Evolutionary conservation across 2,888 invertebrate genomes (phyloP).

Genomic region (Nasonia oneida): DNA sequence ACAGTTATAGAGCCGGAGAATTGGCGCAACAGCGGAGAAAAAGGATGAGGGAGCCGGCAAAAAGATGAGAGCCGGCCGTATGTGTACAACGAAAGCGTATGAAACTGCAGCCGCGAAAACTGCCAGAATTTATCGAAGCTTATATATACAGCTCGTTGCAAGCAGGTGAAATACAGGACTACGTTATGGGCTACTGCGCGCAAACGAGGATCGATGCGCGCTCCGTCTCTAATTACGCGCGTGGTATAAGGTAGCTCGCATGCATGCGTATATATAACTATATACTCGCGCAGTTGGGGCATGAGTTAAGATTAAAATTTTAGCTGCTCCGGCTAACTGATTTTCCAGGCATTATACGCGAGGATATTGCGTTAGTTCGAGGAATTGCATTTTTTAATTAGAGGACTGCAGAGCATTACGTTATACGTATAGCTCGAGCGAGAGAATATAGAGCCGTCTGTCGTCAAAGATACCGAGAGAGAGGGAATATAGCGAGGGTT

Average conservation of each 20-base stretch:
- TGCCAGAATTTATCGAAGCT: conserved; percentile 38
- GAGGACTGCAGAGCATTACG: too few species aligned
- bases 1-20: not conserved
- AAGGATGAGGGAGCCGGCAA: not conserved
- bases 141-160: conserved; percentile 2
- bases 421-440: too few species aligned
- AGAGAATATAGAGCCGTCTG: not conserved
- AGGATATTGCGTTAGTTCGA: not conserved
- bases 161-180: conserved; percentile 9
- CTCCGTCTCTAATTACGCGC: conserved; percentile 24
- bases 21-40: not conserved
- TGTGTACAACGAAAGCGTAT: not conserved
- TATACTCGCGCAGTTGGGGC: not conserved
- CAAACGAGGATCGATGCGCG: conserved; percentile 52
- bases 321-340: not conserved
- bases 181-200: not conserved
- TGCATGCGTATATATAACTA: not conserved
- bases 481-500: not conserved
- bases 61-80: not conserved
- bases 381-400: too few species aligned
- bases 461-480: not conserved
- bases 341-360: not conserved
- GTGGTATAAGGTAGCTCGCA: not conserved
- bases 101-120: not conserved
- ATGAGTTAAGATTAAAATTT: not conserved